phyloP scores from a whole-genome alignment of 2,888 invertebrate genomes.

The Hirtodrosophila trivittata region DNA sequence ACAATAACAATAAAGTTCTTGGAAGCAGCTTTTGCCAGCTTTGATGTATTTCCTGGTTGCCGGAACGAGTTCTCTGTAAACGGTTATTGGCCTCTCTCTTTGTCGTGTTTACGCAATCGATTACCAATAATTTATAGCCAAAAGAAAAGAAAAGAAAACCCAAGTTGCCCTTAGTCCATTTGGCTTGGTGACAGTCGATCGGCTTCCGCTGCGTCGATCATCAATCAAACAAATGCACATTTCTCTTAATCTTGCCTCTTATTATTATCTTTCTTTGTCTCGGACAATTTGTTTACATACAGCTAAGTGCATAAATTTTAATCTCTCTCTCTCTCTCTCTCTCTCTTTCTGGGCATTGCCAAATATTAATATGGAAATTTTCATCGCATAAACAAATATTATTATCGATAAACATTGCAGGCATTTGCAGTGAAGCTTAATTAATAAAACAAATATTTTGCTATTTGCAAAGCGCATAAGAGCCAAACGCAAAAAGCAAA shows the following conservation, averaged over 20 bases:
- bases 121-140: constrained; percentile 32
- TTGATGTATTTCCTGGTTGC: constrained; percentile 31
- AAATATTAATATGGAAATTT: constrained; percentile 57
- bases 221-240: constrained; percentile 44
- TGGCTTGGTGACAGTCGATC: constrained; percentile 14
- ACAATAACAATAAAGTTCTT: constrained; percentile 23
- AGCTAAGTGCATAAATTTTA: constrained; percentile 49
- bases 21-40: constrained; percentile 25
- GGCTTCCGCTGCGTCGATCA: constrained; percentile 48
- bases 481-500: constrained; percentile 32
- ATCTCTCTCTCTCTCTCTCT: constrained; percentile 32
- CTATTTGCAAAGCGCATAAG: constrained; percentile 63
- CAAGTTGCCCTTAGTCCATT: too few species aligned
- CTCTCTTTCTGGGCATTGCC: constrained; percentile 60
- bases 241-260: constrained; percentile 10
- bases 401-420: constrained; percentile 49
- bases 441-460: constrained; percentile 78
- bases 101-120: constrained; percentile 38
- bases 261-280: constrained; percentile 8
- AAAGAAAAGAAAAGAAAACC: constrained; percentile 19
- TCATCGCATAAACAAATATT: constrained; percentile 58
- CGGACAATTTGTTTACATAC: constrained; percentile 40
- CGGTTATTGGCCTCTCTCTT: constrained; percentile 36
- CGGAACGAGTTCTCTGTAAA: constrained; percentile 35
- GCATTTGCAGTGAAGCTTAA: constrained; percentile 57